Conservation (phyloP, 2,113 vertebrate species). For the Macquaria australasica region DNA sequence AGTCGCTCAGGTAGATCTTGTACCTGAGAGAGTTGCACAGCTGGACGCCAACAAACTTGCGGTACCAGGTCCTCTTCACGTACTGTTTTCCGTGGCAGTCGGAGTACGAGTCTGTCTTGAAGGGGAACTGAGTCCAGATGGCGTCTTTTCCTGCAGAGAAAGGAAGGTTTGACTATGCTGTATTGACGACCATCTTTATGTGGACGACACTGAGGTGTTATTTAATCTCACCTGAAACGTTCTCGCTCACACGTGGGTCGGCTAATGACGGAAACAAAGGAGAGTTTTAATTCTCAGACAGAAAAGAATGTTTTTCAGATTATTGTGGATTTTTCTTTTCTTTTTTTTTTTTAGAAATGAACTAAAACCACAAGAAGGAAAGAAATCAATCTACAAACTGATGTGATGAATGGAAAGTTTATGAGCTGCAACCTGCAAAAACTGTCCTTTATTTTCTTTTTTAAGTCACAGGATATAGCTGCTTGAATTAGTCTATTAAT, state of each 20-base stretch:
- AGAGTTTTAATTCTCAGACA: not conserved
- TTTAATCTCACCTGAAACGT: constrained; percentile 89
- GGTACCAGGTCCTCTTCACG: constrained; percentile 97
- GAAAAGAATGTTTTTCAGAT: too few relatives aligned
- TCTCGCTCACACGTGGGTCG: constrained; percentile 94
- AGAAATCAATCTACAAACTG: too few relatives aligned
- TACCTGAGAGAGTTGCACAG: constrained; percentile 97
- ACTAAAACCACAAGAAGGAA: too few relatives aligned
- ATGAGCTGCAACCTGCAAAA: too few relatives aligned
- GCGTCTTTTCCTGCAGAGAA: constrained; percentile 91
- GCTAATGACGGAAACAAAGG: constrained; percentile 76
- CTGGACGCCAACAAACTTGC: constrained; percentile 97
- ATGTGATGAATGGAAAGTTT: too few relatives aligned
- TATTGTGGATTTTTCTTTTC: too few relatives aligned
- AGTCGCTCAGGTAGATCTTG: constrained; percentile 97
- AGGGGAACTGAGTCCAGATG: constrained; percentile 96
- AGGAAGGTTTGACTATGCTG: not conserved
- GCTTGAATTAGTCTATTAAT: not conserved
- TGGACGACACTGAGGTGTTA: not conserved
- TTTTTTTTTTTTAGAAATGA: too few relatives aligned
- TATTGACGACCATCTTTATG: fast-evolving
- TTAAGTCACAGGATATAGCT: too few relatives aligned
- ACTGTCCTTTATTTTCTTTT: too few relatives aligned
- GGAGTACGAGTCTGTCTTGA: constrained; percentile 91
- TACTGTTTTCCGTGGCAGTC: constrained; percentile 96